Evolutionary conservation across 1,140 invertebrate species (phyloP), one percentile per base, ranked within the genome.

Genomic region (Fopius arisanus): DNA sequence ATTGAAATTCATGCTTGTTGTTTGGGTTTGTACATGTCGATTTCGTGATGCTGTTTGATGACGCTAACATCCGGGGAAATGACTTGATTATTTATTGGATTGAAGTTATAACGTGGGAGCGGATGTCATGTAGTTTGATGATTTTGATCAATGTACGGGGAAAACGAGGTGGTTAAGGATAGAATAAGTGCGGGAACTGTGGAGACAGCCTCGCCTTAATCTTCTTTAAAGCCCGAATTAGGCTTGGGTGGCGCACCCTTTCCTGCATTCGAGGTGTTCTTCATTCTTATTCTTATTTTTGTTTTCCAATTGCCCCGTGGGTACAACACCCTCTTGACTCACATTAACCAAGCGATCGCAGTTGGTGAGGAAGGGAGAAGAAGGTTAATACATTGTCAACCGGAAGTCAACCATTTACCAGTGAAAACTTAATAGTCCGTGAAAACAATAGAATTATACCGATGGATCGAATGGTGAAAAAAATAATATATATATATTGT

Each of bases 401-500:
- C 84, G 86, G 86, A 88, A 87, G 85, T 77, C 41, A 26, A 66
- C 80, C 79, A 87, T 88, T 87, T 86, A 81, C 84, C 72, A 63
- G 66, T 66, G 78, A 81, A 75, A 83, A 86, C 83, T 88, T 87
- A 88, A 88, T 88, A 88, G 86, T 84, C 87, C 87, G 84, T 88
- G 86, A 88, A 88, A 84, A 88, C 87, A 88, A 88, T 88, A 86
- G 86, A 88, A 88, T 88, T 88, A 87, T 84, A 59, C 54, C 54
- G 54, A 59, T 51, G 73, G 74, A 80, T 78, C 80, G 79, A 80
- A 85, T 87, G 81, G 79, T 84, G 83, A 84, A 86, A 85, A 87
- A 87, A 87, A 26, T 9, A 59, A 59, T 14, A 48, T 9, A 48
- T 48, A n/a, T n/a, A n/a, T n/a, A n/a, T 59, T n/a, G 6, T 48